Conservation (phyloP, 2,888 invertebrate genomes). For the Melikaiella ostensackeni region DNA sequence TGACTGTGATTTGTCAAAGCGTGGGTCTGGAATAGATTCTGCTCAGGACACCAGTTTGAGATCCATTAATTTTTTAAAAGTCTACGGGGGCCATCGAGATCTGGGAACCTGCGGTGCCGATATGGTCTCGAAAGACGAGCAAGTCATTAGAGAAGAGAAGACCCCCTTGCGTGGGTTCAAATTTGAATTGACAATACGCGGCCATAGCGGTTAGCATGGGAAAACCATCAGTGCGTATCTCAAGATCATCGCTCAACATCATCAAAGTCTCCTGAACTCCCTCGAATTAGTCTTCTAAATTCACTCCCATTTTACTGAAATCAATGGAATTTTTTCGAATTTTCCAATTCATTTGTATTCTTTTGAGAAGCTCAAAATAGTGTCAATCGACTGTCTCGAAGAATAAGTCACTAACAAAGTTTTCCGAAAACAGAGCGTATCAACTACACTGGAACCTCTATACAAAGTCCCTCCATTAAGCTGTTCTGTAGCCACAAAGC, state of each 20-base stretch:
- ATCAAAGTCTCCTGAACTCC: too few species aligned
- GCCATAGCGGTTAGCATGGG: slow-evolving; percentile 55
- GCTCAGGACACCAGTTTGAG: neutral
- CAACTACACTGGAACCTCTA: too few species aligned
- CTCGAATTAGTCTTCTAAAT: too few species aligned
- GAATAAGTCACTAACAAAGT: too few species aligned
- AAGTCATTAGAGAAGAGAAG: slow-evolving; percentile 50
- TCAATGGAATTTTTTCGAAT: too few species aligned
- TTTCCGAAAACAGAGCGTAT: too few species aligned
- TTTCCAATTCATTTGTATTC: too few species aligned
- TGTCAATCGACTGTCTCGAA: too few species aligned
- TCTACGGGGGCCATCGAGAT: slow-evolving; percentile 27
- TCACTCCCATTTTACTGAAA: too few species aligned
- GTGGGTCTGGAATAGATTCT: slow-evolving; percentile 27
- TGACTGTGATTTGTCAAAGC: slow-evolving; percentile 28
- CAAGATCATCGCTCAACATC: slow-evolving; percentile 58
- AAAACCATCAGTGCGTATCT: slow-evolving; percentile 68
- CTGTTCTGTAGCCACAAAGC: too few species aligned
- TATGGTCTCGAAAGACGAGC: neutral
- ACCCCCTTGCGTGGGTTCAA: slow-evolving; percentile 47
- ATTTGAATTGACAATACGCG: slow-evolving; percentile 42
- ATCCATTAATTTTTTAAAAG: slow-evolving; percentile 34
- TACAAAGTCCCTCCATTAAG: too few species aligned
- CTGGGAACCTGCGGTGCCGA: slow-evolving; percentile 9
- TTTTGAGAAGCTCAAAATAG: too few species aligned